These are phyloP conservation scores for Pocillopora grandis DNA, from an alignment of 92 coral and sea anemone genomes.

Conservation along the genomic window DNA sequence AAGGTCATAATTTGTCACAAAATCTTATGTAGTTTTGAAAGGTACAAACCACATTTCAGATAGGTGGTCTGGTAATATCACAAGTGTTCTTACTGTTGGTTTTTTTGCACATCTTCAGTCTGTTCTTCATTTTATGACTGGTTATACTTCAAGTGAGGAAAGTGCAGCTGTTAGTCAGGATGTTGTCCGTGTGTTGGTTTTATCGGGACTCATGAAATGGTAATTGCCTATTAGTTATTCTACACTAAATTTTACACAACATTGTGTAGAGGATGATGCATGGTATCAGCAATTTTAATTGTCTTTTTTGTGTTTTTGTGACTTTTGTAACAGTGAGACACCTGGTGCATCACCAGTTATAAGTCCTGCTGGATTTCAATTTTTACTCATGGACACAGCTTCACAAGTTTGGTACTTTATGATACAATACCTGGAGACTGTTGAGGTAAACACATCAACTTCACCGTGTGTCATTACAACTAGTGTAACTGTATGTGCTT, in stretches of 20 bases:
- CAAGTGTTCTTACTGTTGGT: background rate
- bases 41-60: too few relatives aligned
- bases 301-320: background rate
- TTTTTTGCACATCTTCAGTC: constrained; percentile 47
- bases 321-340: constrained; percentile 67
- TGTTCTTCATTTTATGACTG: constrained; percentile 98
- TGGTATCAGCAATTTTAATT: background rate
- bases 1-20: too few relatives aligned
- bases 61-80: background rate
- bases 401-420: constrained; percentile 99
- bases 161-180: constrained; percentile 85
- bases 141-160: constrained; percentile 80
- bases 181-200: constrained; percentile 79
- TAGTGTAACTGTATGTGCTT: background rate
- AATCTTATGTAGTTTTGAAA: too few relatives aligned
- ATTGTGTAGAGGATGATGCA: too few relatives aligned
- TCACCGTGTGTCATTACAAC: background rate
- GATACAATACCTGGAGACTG: constrained; percentile 94
- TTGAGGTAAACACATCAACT: constrained; percentile 66
- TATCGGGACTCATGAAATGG: constrained; percentile 94
- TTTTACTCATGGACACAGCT: constrained; percentile 94
- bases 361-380: constrained; percentile 98
- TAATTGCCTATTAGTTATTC: background rate
- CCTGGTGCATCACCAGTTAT: constrained; percentile 87
- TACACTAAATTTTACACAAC: too few relatives aligned